These are phyloP conservation scores for Probosciger aterrimus DNA, from an alignment of 2,113 vertebrate genomes.

Conservation along the genomic window DNA sequence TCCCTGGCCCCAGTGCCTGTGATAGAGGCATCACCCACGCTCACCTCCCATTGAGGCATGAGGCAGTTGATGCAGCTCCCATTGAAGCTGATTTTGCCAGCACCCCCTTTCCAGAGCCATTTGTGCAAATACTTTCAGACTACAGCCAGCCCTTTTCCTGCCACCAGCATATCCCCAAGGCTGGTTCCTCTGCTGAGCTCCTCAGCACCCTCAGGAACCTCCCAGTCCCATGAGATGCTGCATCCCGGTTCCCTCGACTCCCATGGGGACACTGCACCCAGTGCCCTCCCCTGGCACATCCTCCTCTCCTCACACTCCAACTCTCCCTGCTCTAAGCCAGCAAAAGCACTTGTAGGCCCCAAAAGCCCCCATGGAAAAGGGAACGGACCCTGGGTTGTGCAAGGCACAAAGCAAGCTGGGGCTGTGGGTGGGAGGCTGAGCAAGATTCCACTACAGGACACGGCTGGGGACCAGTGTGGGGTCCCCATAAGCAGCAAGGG, in stretches of 20 bases:
- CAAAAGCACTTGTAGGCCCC: background rate
- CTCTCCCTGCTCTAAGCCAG: background rate
- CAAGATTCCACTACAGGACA: background rate
- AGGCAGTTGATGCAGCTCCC: accelerated
- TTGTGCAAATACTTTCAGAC: background rate
- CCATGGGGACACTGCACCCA: background rate
- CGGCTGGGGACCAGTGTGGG: accelerated
- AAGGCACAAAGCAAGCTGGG: background rate
- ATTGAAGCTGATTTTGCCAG: background rate
- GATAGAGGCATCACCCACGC: background rate
- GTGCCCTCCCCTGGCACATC: background rate
- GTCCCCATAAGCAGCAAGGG: background rate
- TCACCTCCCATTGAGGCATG: accelerated
- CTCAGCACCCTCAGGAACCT: background rate
- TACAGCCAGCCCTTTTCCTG: background rate
- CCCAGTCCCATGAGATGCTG: background rate
- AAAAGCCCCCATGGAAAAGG: background rate
- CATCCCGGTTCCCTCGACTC: accelerated
- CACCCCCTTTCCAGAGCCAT: background rate
- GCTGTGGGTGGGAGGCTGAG: background rate
- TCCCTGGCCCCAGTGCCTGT: background rate
- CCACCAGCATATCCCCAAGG: background rate
- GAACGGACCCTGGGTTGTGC: background rate
- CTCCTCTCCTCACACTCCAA: background rate
- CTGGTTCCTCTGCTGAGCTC: background rate